Conservation (phyloP, 1,140 invertebrate genomes). For the Apis dorsata region DNA sequence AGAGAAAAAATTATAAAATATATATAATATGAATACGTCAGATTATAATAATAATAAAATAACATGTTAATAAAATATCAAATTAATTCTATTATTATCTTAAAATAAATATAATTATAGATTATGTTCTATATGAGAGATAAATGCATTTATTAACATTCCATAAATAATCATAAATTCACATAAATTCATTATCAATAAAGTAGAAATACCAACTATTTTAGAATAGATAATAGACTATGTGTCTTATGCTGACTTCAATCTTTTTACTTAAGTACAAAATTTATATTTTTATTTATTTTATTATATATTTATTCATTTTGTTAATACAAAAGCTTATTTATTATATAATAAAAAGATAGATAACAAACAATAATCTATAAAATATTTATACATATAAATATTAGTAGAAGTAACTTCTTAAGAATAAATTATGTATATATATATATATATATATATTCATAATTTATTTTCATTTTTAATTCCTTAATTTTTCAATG, state of each 20-base stretch:
- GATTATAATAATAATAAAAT: no score
- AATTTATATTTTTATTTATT: constrained; percentile 56
- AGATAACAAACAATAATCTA: background rate
- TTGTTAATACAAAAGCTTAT: background rate
- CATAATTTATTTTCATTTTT: no score
- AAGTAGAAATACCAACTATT: constrained; percentile 65
- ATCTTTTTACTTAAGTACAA: constrained; percentile 24
- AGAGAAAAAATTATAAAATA: background rate
- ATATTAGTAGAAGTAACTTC: background rate
- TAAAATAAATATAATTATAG: background rate
- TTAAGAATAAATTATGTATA: background rate
- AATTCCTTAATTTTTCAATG: no score
- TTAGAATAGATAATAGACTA: constrained; percentile 64
- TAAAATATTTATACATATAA: background rate
- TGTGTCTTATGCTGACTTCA: constrained; percentile 32
- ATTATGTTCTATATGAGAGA: background rate
- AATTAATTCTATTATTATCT: background rate
- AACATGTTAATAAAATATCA: background rate
- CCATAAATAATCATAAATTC: constrained; percentile 2
- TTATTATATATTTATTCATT: constrained; percentile 29
- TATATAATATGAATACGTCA: background rate
- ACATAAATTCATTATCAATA: constrained; percentile 45
- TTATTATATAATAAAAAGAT: background rate
- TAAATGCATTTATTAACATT: constrained; percentile 34
- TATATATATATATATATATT: no score